A percentile compares a stretch with the other conserved stretches of the same genome.
These are phyloP conservation scores for Cyprinella venusta DNA, from an alignment of 2,797 vertebrate genomes.

Conservation along the genomic window DNA sequence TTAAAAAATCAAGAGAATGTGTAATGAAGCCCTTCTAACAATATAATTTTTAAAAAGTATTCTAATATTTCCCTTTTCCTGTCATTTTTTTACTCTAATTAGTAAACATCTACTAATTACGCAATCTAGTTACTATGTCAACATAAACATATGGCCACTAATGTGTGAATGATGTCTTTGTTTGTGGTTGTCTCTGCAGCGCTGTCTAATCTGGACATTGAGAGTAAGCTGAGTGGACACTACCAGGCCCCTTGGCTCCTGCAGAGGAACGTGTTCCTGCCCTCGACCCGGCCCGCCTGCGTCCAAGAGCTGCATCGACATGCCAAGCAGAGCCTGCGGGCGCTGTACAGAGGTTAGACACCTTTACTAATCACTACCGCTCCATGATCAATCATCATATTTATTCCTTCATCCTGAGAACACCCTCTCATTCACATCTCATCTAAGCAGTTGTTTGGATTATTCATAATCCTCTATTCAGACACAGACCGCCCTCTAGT, in stretches of 20 bases:
- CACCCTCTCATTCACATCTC: not conserved
- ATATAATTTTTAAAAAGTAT: too few species aligned
- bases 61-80: not conserved
- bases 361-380: not conserved
- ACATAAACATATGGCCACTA: not conserved
- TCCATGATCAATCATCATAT: not conserved
- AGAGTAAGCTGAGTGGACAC: slow-evolving; percentile 90
- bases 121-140: not conserved
- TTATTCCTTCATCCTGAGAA: not conserved
- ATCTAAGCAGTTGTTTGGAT: not conserved
- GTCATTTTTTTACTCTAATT: not conserved
- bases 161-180: not conserved
- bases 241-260: slow-evolving; percentile 90
- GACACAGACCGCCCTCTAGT: slow-evolving; percentile 64
- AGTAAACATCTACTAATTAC: not conserved
- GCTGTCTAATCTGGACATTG: slow-evolving; percentile 92
- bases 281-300: slow-evolving; percentile 86
- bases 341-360: slow-evolving; percentile 67
- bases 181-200: slow-evolving; percentile 75
- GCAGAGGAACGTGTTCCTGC: slow-evolving; percentile 89
- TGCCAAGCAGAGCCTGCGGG: slow-evolving; percentile 85
- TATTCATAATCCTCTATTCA: not conserved
- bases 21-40: not conserved
- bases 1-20: not conserved
- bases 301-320: slow-evolving; percentile 90